Base-by-base conservation (phyloP, 2,797 vertebrate species). In the Sebastes steindachneri region DNA sequence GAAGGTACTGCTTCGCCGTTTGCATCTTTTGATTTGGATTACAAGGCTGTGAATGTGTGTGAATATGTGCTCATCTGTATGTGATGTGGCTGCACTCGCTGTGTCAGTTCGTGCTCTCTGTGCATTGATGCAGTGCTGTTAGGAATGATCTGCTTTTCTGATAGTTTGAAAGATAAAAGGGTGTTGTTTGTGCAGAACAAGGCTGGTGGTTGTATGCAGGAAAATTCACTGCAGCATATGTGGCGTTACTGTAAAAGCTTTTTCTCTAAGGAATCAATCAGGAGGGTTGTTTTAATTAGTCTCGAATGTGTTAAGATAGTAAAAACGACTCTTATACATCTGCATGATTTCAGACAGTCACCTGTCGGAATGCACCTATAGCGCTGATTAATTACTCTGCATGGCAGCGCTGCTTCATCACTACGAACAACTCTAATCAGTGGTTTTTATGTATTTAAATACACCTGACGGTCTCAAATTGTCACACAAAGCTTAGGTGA, bases 1-100 rank as follows among this genome's bases (percentile, higher is more conserved):
- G 91, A 91, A 95, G 94, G 94, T 95, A 95, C 79, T 71, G 88
- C 82, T 80, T 89, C 68, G 37, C 57, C 51, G 62, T 89, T 86
- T 85, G 71, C 83, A 60, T 89, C 81, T 83, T 51, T 83, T 85
- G 81, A 83, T 92, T 89, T 80, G 74, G 80, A 84, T 87, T 79
- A 70, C 63, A 87, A 85, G 79, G 85, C 84, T 73, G 68, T 65
- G 70, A 35, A 57, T 86, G 77, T 80, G 70, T 14, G 45, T 21
- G 26, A 29, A 11, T 79, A 14, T 71, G 59, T 79, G 77, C 73
- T 82, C 73, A 63, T 88, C 66, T 86, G 89, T 85, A 82, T 80
- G 84, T 86, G 77, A 74, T 85, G 86, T 85, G 67, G 62, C 75
- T 80, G 77, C 77, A 53, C 77, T 87, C 73, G 26, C 66, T 51